phyloP scores from a whole-genome alignment of 2,888 invertebrate species.

The Miltochrista miniata region DNA sequence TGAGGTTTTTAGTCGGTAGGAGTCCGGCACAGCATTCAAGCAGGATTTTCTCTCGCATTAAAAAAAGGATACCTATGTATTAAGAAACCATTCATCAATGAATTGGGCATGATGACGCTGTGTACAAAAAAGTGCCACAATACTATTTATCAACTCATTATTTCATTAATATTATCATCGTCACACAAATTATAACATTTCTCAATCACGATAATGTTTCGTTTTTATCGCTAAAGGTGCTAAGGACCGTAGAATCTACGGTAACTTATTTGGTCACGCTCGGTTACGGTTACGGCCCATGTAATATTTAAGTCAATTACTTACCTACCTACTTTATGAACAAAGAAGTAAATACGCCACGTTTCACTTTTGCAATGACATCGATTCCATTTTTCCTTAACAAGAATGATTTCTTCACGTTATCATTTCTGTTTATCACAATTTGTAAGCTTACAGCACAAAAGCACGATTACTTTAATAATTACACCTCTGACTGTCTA shows the following conservation, averaged over 20 bases:
- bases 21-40: too few relatives aligned
- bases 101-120: too few relatives aligned
- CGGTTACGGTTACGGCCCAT: not conserved
- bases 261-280: not conserved
- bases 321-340: not conserved
- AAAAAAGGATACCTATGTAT: too few relatives aligned
- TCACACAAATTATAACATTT: not conserved
- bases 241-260: not conserved
- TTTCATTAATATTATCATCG: not conserved
- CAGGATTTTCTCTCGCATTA: too few relatives aligned
- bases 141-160: not conserved
- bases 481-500: slow-evolving; percentile 11
- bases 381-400: not conserved
- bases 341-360: not conserved
- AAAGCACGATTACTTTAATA: slow-evolving; percentile 15
- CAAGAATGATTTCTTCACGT: not conserved
- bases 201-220: not conserved
- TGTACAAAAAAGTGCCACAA: too few relatives aligned
- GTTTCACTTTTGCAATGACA: not conserved
- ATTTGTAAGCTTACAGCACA: slow-evolving; percentile 4
- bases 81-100: too few relatives aligned
- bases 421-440: not conserved
- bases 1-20: too few relatives aligned
- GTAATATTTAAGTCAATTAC: not conserved
- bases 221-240: not conserved